A percentile compares a stretch with the other conserved stretches of the same genome.
These are phyloP conservation scores for Pristionchus fissidentatus DNA, from an alignment of 2,888 invertebrate species.

Conservation along the genomic window DNA sequence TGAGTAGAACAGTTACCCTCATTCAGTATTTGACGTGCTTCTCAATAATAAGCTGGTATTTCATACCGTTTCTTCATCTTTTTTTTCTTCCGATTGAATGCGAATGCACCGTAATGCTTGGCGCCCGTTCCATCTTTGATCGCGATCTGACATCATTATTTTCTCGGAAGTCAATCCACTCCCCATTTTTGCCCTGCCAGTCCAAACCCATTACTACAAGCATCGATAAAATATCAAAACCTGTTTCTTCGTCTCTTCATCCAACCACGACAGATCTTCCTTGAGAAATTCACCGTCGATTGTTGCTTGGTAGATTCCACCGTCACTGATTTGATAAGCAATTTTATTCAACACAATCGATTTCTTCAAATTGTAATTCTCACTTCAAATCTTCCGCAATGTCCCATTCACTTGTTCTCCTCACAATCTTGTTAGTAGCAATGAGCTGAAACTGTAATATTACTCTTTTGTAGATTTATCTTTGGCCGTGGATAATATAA, in stretches of 20 bases:
- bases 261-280: constrained; percentile 19
- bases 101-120: constrained; percentile 37
- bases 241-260: constrained; percentile 1
- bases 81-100: background rate
- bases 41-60: too few relatives aligned
- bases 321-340: constrained; percentile 15
- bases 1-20: background rate
- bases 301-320: constrained; percentile 46
- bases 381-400: constrained; percentile 36
- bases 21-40: background rate
- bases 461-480: background rate
- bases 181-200: background rate
- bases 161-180: background rate
- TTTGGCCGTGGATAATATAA: background rate
- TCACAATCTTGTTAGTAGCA: background rate
- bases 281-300: constrained; percentile 41
- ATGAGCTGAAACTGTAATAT: background rate
- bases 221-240: background rate
- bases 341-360: too few relatives aligned
- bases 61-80: constrained; percentile 29
- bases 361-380: background rate
- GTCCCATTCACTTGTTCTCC: background rate
- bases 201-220: background rate
- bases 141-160: constrained; percentile 5
- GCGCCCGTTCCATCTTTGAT: constrained; percentile 30